A percentile compares a stretch with the other conserved stretches of the same genome.
Evolutionary conservation across 2,113 vertebrate genomes (phyloP).

Genomic region (Heterocephalus glaber): DNA sequence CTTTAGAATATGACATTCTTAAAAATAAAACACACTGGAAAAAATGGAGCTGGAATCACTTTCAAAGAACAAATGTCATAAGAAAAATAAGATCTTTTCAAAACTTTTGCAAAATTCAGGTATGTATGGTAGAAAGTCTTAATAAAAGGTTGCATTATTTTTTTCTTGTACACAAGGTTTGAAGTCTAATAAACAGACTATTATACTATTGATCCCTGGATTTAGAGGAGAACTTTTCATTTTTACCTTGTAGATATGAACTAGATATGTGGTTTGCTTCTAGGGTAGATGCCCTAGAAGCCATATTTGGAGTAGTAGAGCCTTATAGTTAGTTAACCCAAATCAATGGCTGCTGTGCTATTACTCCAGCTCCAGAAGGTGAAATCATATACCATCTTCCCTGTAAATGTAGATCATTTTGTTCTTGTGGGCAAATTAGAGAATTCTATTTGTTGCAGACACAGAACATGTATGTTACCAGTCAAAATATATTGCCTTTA

Average conservation of each 20-base stretch:
- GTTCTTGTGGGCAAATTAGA: not conserved
- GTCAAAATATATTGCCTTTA: not conserved
- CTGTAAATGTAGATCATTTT: not conserved
- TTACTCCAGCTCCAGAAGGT: not conserved
- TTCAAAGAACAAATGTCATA: not conserved
- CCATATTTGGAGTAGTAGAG: not conserved
- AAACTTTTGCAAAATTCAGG: not conserved
- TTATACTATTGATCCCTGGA: not conserved
- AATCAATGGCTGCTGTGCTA: not conserved
- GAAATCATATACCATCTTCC: not conserved
- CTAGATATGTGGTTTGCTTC: not conserved
- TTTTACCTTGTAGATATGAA: not conserved
- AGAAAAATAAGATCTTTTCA: not conserved
- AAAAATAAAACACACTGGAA: not conserved
- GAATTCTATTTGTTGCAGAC: not conserved
- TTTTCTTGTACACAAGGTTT: not conserved
- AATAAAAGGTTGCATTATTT: not conserved
- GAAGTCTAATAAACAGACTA: not conserved
- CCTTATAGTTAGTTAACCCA: fast-evolving
- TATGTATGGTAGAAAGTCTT: not conserved
- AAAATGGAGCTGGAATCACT: fast-evolving
- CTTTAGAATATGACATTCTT: not conserved
- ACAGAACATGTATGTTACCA: not conserved
- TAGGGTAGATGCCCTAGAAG: not conserved
- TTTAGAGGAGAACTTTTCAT: not conserved